phyloP scores from a whole-genome alignment of 2,888 invertebrate genomes.

The Brachycybe producta region DNA sequence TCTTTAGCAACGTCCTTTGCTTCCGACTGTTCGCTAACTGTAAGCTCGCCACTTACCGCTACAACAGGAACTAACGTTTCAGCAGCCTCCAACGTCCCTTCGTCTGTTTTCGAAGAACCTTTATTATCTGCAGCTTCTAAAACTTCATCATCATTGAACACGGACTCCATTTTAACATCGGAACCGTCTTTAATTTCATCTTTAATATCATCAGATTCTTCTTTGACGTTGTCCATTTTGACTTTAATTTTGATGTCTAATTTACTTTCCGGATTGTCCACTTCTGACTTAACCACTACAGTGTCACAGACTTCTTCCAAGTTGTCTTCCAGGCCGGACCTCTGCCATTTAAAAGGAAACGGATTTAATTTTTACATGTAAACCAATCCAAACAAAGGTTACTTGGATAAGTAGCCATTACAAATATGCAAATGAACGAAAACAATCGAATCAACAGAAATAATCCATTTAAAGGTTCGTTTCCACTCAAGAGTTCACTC shows the following conservation, averaged over 20 bases:
- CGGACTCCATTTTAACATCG: background rate
- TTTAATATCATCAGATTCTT: background rate
- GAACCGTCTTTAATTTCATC: background rate
- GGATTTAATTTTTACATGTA: no score
- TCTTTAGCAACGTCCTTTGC: background rate
- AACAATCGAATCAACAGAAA: no score
- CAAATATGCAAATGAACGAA: no score
- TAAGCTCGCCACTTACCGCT: background rate
- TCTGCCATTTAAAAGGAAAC: no score
- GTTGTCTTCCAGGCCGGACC: no score
- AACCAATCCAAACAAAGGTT: no score
- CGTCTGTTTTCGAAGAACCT: background rate
- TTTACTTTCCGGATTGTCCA: no score
- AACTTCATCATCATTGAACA: background rate
- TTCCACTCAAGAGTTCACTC: no score
- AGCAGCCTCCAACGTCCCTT: constrained; percentile 22
- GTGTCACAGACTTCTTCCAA: no score
- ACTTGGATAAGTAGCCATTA: no score
- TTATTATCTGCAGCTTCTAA: background rate
- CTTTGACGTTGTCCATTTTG: background rate
- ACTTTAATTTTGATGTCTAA: background rate
- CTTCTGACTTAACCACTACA: no score
- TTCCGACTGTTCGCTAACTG: background rate
- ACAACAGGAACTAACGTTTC: background rate
- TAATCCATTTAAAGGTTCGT: no score